Base-by-base conservation (phyloP, 2,797 vertebrate genomes). In the Dryobates pubescens region DNA sequence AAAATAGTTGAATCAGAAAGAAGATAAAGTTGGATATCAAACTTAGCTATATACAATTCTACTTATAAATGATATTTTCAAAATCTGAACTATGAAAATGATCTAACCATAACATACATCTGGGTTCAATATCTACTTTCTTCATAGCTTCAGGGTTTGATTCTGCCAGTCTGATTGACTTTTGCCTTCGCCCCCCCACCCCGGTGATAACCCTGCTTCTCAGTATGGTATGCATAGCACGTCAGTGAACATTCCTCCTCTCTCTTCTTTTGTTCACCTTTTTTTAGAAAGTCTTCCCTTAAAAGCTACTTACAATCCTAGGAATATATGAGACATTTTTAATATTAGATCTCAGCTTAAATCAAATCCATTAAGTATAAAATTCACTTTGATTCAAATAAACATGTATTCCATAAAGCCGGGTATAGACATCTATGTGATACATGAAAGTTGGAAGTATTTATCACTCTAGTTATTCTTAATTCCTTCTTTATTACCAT, bases 401-500 rank as follows among this genome's bases (percentile, higher is more conserved):
- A 95, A 89, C 51, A 74, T 89, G 58, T 83, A 47, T 78, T 93
- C 56, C 34, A 78, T 86, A 93, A 94, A 93, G 82, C 64, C 36
- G 65, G n/a, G 54, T 41, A 58, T 29, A 45, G 58, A 82, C 23
- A 17, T 57, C 65, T 88, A 56, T 0, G 4, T 23, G 47, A 75
- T 32, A 59, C 29, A 85, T 83, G 69, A 62, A 69, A 29, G 18
- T 80, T 93, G 72, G 29, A 94, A 92, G 58, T 26, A 92, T 80
- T 90, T 85, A 83, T 89, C 73, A 88, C 47, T 90, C 41, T 26
- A 15, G 79, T 89, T 91, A 90, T 89, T 43, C 82, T 56, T 96
- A 95, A 96, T 85, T 92, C 94, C 67, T 90, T 94, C 90, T 95
- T 94, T 93, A 94, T 95, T 92, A 72, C 47, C 30, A 81, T 85